Evolutionary conservation across 1,140 invertebrate species (phyloP).

Genomic region (Temnothorax longispinosus): DNA sequence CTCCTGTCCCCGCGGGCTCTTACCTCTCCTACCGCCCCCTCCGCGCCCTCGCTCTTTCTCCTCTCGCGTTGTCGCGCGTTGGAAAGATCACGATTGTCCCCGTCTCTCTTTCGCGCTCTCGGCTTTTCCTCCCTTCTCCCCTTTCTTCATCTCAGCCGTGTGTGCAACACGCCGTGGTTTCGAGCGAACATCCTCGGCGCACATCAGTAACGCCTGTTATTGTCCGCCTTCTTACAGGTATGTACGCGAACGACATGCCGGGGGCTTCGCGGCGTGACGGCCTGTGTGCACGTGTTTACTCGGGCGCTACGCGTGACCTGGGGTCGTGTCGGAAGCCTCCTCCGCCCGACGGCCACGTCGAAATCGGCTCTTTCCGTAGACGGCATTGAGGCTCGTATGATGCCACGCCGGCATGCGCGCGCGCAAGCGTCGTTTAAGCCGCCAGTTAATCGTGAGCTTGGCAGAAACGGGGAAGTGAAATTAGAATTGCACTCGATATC

Average conservation of each 20-base stretch:
- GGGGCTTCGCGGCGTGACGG: conserved; percentile 24
- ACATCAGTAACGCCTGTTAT: conserved; percentile 73
- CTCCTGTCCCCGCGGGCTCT: conserved; percentile 29
- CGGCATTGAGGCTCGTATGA: conserved; percentile 51
- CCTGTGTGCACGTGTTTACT: conserved; percentile 65
- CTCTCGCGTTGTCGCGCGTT: conserved; percentile 62
- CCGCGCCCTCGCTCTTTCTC: conserved; percentile 48
- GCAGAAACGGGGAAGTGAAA: neutral
- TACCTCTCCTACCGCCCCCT: neutral
- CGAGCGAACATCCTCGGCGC: conserved; percentile 64
- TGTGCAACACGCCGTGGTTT: conserved; percentile 35
- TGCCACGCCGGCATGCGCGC: conserved; percentile 18
- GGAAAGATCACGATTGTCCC: conserved; percentile 63
- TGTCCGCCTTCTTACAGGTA: conserved; percentile 70
- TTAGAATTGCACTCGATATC: neutral
- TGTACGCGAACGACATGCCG: conserved; percentile 54
- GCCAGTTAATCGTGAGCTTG: conserved; percentile 4
- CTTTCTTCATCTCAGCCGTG: neutral
- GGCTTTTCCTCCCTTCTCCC: neutral
- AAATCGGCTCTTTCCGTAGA: conserved; percentile 13
- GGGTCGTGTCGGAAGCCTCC: conserved; percentile 63
- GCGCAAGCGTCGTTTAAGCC: conserved; percentile 16
- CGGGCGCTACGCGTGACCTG: conserved; percentile 61
- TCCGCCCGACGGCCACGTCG: conserved; percentile 27
- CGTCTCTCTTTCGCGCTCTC: conserved; percentile 57